Base-by-base conservation (phyloP, 2,888 invertebrate genomes). In the Patella depressa region DNA sequence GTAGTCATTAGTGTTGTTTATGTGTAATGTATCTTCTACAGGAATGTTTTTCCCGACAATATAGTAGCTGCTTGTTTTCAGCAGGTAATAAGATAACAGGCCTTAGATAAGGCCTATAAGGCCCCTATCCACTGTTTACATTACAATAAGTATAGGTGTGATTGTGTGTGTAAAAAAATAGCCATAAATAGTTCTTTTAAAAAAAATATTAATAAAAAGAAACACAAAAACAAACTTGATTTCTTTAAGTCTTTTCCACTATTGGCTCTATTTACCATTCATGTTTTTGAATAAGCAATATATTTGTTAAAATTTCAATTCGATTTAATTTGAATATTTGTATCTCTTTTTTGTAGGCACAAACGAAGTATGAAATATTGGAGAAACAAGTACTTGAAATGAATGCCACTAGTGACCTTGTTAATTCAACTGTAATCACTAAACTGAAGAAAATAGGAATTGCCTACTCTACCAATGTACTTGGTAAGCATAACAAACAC, bases 21-120 rank as follows among this genome's bases (percentile, higher is more conserved):
- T 45, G 53, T 78, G 14, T 79, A 72, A 54, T 17, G n/a, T 75
- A 53, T 54, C 45, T 34, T 76, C 9, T 19, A 34, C 81, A 83
- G 83, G 78, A 83, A 83, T 71, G 73, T 83, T 19, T 78, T 83
- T 53, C 83, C 82, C 19, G 82, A 81, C 65, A 82, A 83, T 75
- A 54, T 83, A 12, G 77, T 83, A 17, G 74, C 81, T 12, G 83
- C 83, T 24, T 80, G 82, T 72, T 83, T 83, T 76, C 78, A 79
- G 19, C 81, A 83, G 79, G 83, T 83, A 77, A 19, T 34, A n/a
- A n/a, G 12, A 24, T 19, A 45, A 45, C 45, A 45, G 45, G 45
- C 45, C 45, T 45, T 45, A 45, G 45, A 45, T 45, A 45, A 45
- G 45, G 9, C 45, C 45, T 45, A 45, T 9, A 45, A 45, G 45